These are phyloP conservation scores for Tachina fera DNA, from an alignment of 2,888 invertebrate genomes.

Conservation along the genomic window DNA sequence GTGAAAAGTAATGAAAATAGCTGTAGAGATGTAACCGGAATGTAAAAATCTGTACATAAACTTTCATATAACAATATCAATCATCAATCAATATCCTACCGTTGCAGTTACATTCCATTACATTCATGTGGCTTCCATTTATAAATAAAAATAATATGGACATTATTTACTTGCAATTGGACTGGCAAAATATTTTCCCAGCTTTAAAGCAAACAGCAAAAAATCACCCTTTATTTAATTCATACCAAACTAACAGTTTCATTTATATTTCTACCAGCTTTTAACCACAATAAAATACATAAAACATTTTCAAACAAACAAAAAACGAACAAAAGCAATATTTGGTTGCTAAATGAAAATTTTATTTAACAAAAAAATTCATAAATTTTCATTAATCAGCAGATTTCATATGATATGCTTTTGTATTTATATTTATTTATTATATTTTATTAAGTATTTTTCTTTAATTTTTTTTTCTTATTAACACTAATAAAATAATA, in stretches of 20 bases:
- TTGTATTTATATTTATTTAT: conserved; percentile 30
- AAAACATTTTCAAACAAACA: conserved; percentile 16
- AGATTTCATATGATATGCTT: conserved; percentile 37
- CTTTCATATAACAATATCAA: too few species aligned
- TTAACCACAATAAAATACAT: conserved; percentile 25
- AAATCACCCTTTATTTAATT: background rate
- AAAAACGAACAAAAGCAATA: background rate
- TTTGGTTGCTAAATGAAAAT: conserved; percentile 45
- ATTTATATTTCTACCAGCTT: conserved; percentile 8
- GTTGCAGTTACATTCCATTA: too few species aligned
- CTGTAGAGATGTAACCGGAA: too few species aligned
- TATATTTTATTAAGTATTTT: conserved; percentile 8
- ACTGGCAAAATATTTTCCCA: background rate
- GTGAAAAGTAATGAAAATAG: too few species aligned
- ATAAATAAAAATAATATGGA: too few species aligned
- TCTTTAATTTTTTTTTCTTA: conserved; percentile 19
- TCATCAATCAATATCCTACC: too few species aligned
- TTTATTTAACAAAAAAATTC: background rate
- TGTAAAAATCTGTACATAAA: too few species aligned
- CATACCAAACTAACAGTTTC: conserved; percentile 12
- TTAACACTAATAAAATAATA: conserved; percentile 19
- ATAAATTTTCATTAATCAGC: conserved; percentile 56
- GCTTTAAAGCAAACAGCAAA: background rate
- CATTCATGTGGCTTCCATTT: too few species aligned
- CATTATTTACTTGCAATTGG: background rate